Evolutionary conservation across 2,113 vertebrate genomes (phyloP).

Genomic region (Cavia aperea): DNA sequence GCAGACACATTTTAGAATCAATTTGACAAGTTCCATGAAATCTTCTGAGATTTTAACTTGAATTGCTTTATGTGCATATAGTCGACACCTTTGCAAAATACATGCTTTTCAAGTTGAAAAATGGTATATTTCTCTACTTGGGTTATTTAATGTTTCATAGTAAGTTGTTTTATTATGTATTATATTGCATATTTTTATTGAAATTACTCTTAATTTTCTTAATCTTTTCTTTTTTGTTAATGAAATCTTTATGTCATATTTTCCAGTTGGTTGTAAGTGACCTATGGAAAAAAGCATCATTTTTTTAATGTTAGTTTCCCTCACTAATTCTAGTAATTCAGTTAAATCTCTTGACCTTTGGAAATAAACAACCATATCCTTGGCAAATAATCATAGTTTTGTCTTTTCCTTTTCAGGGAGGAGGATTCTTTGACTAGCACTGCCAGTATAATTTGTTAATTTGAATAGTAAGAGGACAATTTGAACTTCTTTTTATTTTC

Average conservation of each 20-base stretch:
- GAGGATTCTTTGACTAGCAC: not conserved
- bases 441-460: not conserved
- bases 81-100: not conserved
- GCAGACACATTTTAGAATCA: not conserved
- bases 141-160: not conserved
- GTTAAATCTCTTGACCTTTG: not conserved
- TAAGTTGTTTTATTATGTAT: not conserved
- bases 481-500: slow-evolving; percentile 25
- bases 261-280: not conserved
- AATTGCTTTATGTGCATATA: not conserved
- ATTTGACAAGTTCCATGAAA: not conserved
- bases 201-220: not conserved
- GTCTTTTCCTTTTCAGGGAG: not conserved
- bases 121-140: not conserved
- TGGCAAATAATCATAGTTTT: not conserved
- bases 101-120: not conserved
- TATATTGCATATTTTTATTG: not conserved
- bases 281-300: not conserved
- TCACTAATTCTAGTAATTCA: not conserved
- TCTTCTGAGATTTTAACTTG: not conserved
- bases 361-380: not conserved
- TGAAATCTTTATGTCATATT: not conserved
- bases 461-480: not conserved
- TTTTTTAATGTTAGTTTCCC: not conserved
- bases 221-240: not conserved